Percentiles rank a stretch among this genome's conserved stretches.
phyloP scores from a whole-genome alignment of 64 coral and sea anemone species.

The Platygyra sinensis region DNA sequence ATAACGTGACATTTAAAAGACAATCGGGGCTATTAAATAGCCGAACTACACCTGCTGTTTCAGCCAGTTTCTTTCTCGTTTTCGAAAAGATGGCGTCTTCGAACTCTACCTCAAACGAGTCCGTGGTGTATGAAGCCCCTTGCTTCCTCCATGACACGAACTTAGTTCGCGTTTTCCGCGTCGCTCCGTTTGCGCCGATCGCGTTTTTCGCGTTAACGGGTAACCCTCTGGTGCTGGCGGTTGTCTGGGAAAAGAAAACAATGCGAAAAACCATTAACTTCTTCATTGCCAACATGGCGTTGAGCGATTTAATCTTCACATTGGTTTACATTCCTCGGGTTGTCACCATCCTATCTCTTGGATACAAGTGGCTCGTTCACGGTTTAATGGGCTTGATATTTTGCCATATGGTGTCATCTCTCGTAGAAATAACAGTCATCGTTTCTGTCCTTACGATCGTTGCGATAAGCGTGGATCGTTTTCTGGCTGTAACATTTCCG shows the following conservation, averaged over 20 bases:
- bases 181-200: conserved; percentile 32
- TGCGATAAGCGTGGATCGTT: conserved; percentile 66
- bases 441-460: conserved; percentile 75
- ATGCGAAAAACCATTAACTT: conserved; percentile 84
- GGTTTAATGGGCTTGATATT: conserved; percentile 34
- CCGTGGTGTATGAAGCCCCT: conserved; percentile 1
- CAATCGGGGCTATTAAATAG: not conserved
- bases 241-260: conserved; percentile 66
- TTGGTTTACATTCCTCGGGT: conserved; percentile 72
- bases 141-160: conserved; percentile 53
- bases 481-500: conserved; percentile 66
- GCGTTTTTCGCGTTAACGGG: conserved; percentile 58
- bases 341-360: conserved; percentile 50
- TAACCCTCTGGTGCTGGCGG: conserved; percentile 61
- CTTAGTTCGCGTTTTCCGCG: conserved; percentile 4
- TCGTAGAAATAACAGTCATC: conserved; percentile 54
- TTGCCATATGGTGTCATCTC: conserved; percentile 58
- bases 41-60: not conserved
- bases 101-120: not conserved
- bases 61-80: not conserved
- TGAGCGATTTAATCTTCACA: conserved; percentile 64
- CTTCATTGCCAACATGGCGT: conserved; percentile 78
- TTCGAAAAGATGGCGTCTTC: not conserved
- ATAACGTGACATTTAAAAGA: not conserved
- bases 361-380: conserved; percentile 67